These are phyloP conservation scores for Cyclina sinensis DNA, from an alignment of 1,140 invertebrate species.

Conservation along the genomic window DNA sequence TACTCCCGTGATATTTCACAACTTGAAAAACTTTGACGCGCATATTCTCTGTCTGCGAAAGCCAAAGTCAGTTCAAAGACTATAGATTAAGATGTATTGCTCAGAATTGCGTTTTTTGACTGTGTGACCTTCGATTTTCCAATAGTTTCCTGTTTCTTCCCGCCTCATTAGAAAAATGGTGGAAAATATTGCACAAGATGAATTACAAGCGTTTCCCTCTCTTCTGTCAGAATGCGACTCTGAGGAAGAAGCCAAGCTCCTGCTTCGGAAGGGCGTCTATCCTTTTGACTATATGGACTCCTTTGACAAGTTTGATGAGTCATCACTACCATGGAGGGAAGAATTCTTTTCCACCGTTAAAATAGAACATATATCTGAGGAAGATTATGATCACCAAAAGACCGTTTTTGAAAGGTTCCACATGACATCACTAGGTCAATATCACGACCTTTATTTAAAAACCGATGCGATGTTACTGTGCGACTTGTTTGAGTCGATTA, in stretches of 20 bases:
- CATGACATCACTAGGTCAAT: conserved; percentile 12
- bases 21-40: conserved; percentile 81
- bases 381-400: background rate
- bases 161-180: background rate
- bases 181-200: conserved; percentile 17
- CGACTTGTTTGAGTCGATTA: conserved; percentile 38
- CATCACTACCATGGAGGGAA: background rate
- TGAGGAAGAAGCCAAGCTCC: conserved; percentile 12
- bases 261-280: conserved; percentile 39
- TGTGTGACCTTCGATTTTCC: conserved; percentile 18
- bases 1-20: conserved; percentile 85
- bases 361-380: conserved; percentile 14
- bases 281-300: conserved; percentile 41
- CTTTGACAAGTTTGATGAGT: conserved; percentile 11
- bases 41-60: conserved; percentile 79
- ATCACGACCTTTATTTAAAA: conserved; percentile 33
- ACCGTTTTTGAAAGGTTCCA: conserved; percentile 32
- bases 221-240: background rate
- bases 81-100: conserved; percentile 80
- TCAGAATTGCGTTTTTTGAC: conserved; percentile 82
- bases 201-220: background rate
- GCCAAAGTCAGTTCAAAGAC: conserved; percentile 72
- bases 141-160: background rate
- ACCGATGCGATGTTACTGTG: conserved; percentile 26
- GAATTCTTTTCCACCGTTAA: conserved; percentile 35